Conservation (phyloP, 2,113 vertebrate species). For the Loxodonta africana region DNA sequence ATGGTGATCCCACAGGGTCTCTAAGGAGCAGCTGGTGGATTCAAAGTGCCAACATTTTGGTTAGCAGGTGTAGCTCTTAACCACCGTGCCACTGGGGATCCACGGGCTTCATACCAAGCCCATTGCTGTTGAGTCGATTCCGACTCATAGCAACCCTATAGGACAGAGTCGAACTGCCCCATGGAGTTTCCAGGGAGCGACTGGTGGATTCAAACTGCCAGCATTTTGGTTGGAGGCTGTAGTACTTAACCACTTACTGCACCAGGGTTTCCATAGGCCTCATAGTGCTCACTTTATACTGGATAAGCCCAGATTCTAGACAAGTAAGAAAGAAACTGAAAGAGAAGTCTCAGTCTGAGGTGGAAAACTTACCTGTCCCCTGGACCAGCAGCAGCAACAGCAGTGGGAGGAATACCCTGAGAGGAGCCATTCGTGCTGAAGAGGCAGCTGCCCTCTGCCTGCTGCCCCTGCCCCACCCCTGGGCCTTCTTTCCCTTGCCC, state of each 20-base stretch:
- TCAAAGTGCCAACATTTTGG: too few relatives aligned
- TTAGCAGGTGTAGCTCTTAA: too few relatives aligned
- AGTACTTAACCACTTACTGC: too few relatives aligned
- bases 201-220: too few relatives aligned
- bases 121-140: background rate
- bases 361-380: slow-evolving; percentile 36
- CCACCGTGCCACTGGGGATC: too few relatives aligned
- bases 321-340: background rate
- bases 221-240: too few relatives aligned
- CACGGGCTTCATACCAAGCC: too few relatives aligned
- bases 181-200: too few relatives aligned
- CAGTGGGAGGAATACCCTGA: background rate
- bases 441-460: background rate
- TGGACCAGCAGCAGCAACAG: background rate
- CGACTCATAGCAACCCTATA: background rate
- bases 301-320: background rate
- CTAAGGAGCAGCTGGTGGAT: too few relatives aligned
- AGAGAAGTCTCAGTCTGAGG: background rate
- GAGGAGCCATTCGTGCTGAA: background rate
- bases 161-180: background rate
- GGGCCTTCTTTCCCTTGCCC: background rate
- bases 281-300: too few relatives aligned
- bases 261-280: background rate
- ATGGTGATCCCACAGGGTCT: background rate
- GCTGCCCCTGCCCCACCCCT: background rate